Percentiles rank a stretch among this genome's conserved stretches.
phyloP scores from a whole-genome alignment of 1,140 invertebrate genomes.

The Hyles vespertilio region DNA sequence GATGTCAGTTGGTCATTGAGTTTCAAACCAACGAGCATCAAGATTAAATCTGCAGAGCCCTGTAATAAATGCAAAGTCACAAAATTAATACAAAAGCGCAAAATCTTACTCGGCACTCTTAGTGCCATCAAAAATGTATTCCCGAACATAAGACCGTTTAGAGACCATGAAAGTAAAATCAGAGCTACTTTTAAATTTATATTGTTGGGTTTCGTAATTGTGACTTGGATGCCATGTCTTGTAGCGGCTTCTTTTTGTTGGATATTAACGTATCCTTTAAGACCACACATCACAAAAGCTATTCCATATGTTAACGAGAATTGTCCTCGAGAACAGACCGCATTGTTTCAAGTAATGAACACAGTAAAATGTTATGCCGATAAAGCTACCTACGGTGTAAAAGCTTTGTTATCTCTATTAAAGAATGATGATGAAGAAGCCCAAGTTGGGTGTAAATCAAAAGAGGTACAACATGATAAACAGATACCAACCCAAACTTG shows the following conservation, averaged over 20 bases:
- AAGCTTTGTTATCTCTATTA: background rate
- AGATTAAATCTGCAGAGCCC: background rate
- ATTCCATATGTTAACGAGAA: too few relatives aligned
- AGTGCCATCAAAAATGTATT: background rate
- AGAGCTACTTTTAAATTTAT: constrained; percentile 14
- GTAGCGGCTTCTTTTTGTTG: constrained; percentile 15
- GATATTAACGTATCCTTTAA: constrained; percentile 26
- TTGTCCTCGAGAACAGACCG: too few relatives aligned
- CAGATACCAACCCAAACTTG: background rate
- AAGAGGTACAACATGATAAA: background rate
- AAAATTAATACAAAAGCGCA: background rate
- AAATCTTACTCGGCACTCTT: background rate
- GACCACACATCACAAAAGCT: constrained; percentile 11
- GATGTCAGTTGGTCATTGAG: background rate
- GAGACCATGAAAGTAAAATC: background rate
- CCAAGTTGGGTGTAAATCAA: background rate
- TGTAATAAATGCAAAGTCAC: background rate
- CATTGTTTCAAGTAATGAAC: too few relatives aligned
- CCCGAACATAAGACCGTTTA: background rate
- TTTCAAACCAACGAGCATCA: background rate
- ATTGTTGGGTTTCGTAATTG: constrained; percentile 17
- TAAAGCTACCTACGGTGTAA: background rate
- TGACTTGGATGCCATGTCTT: constrained; percentile 31
- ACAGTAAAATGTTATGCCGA: too few relatives aligned
- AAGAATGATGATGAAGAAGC: background rate